A percentile compares a stretch with the other conserved stretches of the same genome.
These are phyloP conservation scores for Lucifuga dentata DNA, from an alignment of 2,113 vertebrate species.

Conservation along the genomic window DNA sequence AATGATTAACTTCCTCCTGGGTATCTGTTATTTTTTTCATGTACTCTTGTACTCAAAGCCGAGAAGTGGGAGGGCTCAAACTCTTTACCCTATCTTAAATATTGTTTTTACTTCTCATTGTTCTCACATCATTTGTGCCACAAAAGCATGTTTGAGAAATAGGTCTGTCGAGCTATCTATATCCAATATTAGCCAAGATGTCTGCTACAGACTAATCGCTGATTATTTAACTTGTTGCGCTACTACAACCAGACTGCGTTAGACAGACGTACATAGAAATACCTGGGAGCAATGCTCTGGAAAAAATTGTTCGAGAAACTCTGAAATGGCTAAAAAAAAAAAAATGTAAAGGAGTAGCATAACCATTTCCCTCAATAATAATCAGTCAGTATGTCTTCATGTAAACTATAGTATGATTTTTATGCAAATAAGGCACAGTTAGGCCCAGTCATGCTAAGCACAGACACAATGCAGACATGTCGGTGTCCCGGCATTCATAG, in stretches of 20 bases:
- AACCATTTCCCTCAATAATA: not conserved
- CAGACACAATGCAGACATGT: too few species aligned
- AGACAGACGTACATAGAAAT: not conserved
- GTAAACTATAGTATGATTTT: too few species aligned
- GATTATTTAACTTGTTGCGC: constrained; percentile 30
- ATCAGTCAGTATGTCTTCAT: too few species aligned
- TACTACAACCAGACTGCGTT: not conserved
- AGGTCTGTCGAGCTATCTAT: constrained; percentile 47
- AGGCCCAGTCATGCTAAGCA: too few species aligned
- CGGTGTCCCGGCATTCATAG: too few species aligned
- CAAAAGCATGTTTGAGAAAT: constrained; percentile 38
- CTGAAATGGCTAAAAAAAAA: not conserved
- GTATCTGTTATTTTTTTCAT: constrained; percentile 40
- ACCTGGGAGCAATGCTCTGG: not conserved
- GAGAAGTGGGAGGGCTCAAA: constrained; percentile 38
- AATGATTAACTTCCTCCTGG: constrained; percentile 67
- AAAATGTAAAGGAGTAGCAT: too few species aligned
- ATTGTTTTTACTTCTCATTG: constrained; percentile 46
- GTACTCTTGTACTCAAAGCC: not conserved
- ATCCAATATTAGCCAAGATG: constrained; percentile 57
- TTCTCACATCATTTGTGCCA: constrained; percentile 19
- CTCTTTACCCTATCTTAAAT: constrained; percentile 41
- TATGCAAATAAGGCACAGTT: too few species aligned
- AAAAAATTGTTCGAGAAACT: not conserved
- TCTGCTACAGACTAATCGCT: constrained; percentile 47